Base-by-base conservation (phyloP, 2,888 invertebrate genomes). In the Yponomeuta malinellus region DNA sequence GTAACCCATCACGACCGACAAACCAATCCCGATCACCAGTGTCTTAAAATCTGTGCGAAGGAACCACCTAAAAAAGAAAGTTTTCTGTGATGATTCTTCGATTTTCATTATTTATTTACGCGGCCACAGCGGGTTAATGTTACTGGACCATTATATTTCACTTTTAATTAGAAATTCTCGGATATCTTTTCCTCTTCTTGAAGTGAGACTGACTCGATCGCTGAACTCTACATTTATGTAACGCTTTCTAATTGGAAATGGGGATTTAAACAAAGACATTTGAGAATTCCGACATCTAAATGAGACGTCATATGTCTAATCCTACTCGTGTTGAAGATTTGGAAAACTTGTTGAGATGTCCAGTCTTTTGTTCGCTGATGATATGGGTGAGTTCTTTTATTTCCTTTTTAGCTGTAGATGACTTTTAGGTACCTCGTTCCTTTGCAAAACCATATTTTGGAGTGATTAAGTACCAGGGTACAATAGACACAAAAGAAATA, bases 51-150 rank as follows among this genome's bases (percentile, higher is more conserved):
- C 70, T 33, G 66, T 48, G 69, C 67, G 23, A 48, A 68, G 2
- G n/a, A 23, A n/a, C 48, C 8, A 23, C 10, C 12, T 31, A 10
- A 23, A 6, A 65, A 65, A 6, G 65, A 10, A 65, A 82, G 77
- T 83, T 87, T 87, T 88, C 84, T 82, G 86, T 89, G 82, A 90
- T 85, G 78, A 83, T 81, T 83, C 74, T 73, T 72, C 78, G 77
- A 79, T 79, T 81, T 79, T 79, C 83, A 85, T 87, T 87, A 87
- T 87, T 88, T 87, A 88, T 87, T 88, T 87, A 87, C 84, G 81
- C 80, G 76, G 73, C 76, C 73, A 71, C 74, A 77, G 75, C 74
- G 77, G 74, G 76, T 76, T 76, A 75, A 80, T 79, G 79, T 78
- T 68, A 74, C 79, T 78, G 79, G 76, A 78, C 79, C 31, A 59